Evolutionary conservation across 2,888 invertebrate genomes (phyloP), one percentile per base, ranked within the genome.

Genomic region (Ferdinandea cuprea): DNA sequence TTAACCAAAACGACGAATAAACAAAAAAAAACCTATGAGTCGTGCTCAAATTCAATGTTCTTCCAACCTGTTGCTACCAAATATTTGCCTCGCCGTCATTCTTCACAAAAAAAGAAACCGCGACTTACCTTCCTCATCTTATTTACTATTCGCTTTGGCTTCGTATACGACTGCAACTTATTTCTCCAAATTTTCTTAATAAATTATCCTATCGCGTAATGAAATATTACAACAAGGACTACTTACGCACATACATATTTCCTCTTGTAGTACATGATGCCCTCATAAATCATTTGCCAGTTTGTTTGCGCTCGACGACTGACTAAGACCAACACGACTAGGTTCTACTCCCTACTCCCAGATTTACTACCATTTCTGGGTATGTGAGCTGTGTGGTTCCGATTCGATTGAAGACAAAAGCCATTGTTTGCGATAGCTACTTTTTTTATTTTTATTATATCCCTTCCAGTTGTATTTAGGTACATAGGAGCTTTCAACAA

Each of bases 391-490:
- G 54, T 30, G 54, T 56, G 30, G 61, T 5, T 37, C 25, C 44
- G 30, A 48, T 69, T 42, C 74, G 35, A 58, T 63, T 68, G 54
- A 63, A 56, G 61, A 74, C 80, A 74, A 80, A 74, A 50, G 68
- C 56, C 74, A 63, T 80, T 56, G 56, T 63, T 61, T 79, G 66
- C 42, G 30, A 17, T 30, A 59, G 37, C 32, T 28, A 21, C 11
- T 52, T 21, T 52, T 21, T 13, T 13, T 37, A 35, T 42, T 50
- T 28, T 56, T 32, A 28, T 42, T 17, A 15, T 9, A 65, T 8
- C 13, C 37, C 9, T 13, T 44, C 3, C 37, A 5, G 52, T n/a
- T n/a, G n/a, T n/a, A n/a, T n/a, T n/a, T n/a, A n/a, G n/a, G n/a
- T n/a, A n/a, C n/a, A n/a, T n/a, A n/a, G n/a, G n/a, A n/a, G n/a